Conservation (phyloP, 1,140 invertebrate genomes). For the Conopomorpha cramerella region DNA sequence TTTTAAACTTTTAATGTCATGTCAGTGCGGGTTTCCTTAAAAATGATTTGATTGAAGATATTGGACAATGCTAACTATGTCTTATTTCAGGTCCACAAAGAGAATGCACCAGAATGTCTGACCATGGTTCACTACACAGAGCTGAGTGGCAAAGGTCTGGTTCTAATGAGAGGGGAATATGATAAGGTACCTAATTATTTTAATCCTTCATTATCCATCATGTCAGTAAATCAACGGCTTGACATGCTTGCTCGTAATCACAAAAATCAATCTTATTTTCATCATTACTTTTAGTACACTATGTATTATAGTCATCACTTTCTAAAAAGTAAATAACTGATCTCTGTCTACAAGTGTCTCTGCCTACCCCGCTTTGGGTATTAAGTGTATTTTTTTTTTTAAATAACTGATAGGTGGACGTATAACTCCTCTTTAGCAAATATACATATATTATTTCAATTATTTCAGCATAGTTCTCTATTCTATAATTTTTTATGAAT, state of each 20-base stretch:
- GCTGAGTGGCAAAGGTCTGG: conserved; percentile 76
- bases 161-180: conserved; percentile 88
- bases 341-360: not conserved
- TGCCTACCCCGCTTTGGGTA: no score
- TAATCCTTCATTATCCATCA: not conserved
- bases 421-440: no score
- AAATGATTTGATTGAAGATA: no score
- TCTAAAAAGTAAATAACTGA: not conserved
- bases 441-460: conserved; percentile 4
- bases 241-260: not conserved
- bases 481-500: conserved; percentile 1
- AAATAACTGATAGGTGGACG: no score
- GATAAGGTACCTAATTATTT: conserved; percentile 63
- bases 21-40: no score
- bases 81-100: conserved; percentile 74
- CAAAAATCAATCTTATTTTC: no score
- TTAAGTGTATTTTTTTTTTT: no score
- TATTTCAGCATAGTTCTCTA: conserved; percentile 1
- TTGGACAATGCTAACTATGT: conserved; percentile 6
- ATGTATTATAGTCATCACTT: not conserved
- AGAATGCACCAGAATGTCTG: conserved; percentile 90
- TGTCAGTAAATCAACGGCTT: not conserved
- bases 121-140: conserved; percentile 84
- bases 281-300: no score
- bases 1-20: no score